Base-by-base conservation (phyloP, 2,797 vertebrate species). In the Falco naumanni region DNA sequence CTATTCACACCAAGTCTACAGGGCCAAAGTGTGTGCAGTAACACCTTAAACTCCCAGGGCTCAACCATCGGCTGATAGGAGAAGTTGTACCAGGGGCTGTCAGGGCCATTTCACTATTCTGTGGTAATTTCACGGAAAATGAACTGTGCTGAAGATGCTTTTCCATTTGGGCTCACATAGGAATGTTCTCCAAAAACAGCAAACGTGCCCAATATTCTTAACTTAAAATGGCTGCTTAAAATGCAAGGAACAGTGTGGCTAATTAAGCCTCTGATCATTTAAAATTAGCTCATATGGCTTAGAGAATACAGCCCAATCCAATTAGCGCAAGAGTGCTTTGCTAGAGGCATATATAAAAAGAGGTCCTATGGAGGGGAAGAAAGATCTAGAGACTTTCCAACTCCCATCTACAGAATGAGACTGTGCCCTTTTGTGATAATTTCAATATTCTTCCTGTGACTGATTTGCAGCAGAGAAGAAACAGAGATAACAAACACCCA, bases 191-290 rank as follows among this genome's bases (percentile, higher is more conserved):
- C 47, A 39, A 51, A 71, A 86, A 24, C 68, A 65, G 22, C 2
- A 3, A 68, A 33, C 3, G 11, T 0, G 1, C 3, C 2, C 29
- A 53, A 8, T 91, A 79, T 88, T 90, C 94, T 82, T 83, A 63
- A 82, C 53, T 48, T 65, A 14, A 95, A 96, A 95, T 50, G 60
- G 45, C 51, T 81, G 61, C 76, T 81, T 88, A 93, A 84, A 94
- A 85, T 51, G 81, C 43, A 69, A 80, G 68, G 51, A 69, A 65
- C 24, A 50, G 9, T 11, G 43, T n/a, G 41, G 75, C 76, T 92
- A 70, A 92, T 95, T 69, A 91, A 77, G 29, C 29, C 21, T 68
- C 70, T 50, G 54, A 41, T 93, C 59, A 39, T 61, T 90, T 91
- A 72, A 92, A 95, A 83, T 89, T 53, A 69, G 75, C 7, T 4